Percentiles rank a stretch among this genome's conserved stretches.
phyloP scores from a whole-genome alignment of 2,888 invertebrate species.

The Unio delphinus region DNA sequence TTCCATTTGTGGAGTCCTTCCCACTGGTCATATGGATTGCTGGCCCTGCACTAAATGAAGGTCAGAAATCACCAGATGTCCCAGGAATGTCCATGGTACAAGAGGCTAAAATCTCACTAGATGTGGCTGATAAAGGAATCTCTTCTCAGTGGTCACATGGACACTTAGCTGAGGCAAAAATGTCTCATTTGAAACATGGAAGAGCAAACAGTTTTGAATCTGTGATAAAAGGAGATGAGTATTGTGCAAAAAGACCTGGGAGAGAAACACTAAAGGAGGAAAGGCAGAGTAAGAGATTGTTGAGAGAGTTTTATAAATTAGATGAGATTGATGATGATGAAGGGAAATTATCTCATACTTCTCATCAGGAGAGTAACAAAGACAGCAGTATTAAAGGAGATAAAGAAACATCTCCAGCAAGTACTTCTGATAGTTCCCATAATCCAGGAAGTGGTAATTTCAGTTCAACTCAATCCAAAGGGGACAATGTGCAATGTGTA shows the following conservation, averaged over 20 bases:
- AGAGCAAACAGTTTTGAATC: background rate
- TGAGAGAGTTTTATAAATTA: conserved; percentile 41
- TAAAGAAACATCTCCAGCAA: conserved; percentile 8
- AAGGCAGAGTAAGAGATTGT: conserved; percentile 17
- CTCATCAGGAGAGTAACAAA: background rate
- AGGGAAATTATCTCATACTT: background rate
- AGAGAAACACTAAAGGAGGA: conserved; percentile 1
- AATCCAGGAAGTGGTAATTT: conserved; percentile 12
- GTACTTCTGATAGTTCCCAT: no score
- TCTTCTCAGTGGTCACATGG: background rate
- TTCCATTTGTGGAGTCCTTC: conserved; percentile 77
- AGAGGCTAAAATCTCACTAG: conserved; percentile 4
- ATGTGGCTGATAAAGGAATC: background rate
- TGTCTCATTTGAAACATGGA: conserved; percentile 1
- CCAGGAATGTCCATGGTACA: background rate
- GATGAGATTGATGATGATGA: conserved; percentile 26
- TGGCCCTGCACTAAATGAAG: conserved; percentile 60
- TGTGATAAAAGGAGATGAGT: background rate
- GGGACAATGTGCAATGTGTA: conserved; percentile 39
- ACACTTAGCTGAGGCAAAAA: background rate
- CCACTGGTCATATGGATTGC: conserved; percentile 88
- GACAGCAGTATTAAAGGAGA: background rate
- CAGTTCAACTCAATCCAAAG: conserved; percentile 27
- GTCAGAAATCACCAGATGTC: background rate
- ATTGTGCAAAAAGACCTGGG: conserved; percentile 1